Evolutionary conservation across 2,888 invertebrate genomes (phyloP), one percentile per base, ranked within the genome.

Genomic region (Orchesella flavescens): DNA sequence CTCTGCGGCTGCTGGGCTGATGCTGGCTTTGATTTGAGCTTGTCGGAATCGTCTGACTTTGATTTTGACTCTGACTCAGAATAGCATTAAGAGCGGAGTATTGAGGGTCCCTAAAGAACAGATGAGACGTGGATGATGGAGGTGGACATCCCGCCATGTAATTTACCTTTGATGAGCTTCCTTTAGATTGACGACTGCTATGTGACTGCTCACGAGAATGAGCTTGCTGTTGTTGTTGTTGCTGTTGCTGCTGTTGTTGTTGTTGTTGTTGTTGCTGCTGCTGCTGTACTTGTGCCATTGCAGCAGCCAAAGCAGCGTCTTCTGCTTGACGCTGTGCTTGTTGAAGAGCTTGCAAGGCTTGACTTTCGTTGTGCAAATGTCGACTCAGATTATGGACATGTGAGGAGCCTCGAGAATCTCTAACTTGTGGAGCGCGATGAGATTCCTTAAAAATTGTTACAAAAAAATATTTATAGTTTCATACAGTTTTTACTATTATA

Each of bases 391-490:
- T 88, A 78, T 84, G 89, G 76, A 74, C 86, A 81, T 83, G 87
- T 34, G 89, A 34, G 2, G 34, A 73, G 80, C 83, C 83, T 53
- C 83, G 89, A 83, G 81, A 89, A 46, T 88, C 89, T 75, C 87
- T 88, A 73, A 83, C 89, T 86, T 74, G 88, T 74, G 80, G 86
- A 65, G 82, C 88, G 77, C 65, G 88, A 87, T 21, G 89, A 88
- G 44, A 89, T 89, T 75, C 84, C 80, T 79, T 90, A n/a, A 90
- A 90, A 55, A 91, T 68, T 90, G 89, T 86, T 90, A 90, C 2
- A 9, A 49, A 49, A 49, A 13, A 1, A 93, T 92, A 34, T n/a
- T n/a, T n/a, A n/a, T n/a, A n/a, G 93, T 91, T 24, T 92, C 89
- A 90, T 17, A 13, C 12, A 34, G 34, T 5, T 55, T 17, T n/a